Evolutionary conservation across 1,140 invertebrate species (phyloP), one percentile per base, ranked within the genome.

Genomic region (Drosophila pachea): DNA sequence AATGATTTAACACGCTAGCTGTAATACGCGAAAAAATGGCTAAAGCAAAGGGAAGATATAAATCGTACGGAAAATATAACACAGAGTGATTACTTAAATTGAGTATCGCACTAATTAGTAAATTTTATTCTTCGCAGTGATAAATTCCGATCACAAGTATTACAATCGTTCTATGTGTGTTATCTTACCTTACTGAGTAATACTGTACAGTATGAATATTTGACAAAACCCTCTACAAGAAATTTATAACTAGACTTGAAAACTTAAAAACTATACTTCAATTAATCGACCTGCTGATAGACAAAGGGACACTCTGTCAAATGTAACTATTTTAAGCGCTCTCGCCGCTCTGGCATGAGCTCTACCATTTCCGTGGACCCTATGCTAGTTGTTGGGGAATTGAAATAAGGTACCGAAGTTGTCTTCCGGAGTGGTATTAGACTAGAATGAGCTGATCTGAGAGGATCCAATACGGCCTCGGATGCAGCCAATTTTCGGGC

Each of bases 391-490:
- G 5, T 40, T 35, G 33, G 11, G 4, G n/a, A 29, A 31, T 32
- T 43, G 16, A 48, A 45, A 35, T 47, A 36, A 29, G 43, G 55
- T 1, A 48, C 43, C 14, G 55, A 59, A n/a, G 7, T 35, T 9
- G 55, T 33, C 31, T 48, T 59, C 12, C 53, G 62, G 0, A 65
- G 43, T 8, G 53, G 49, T 4, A 32, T 14, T 9, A 35, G 9
- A 7, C 48, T 43, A 6, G 48, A 50, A 7, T 11, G 4, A 11
- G 59, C 12, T n/a, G 29, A 32, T 8, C 5, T 33, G 2, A 7
- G 29, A 0, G 29, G 12, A 4, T 43, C 38, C 3, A 52, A 4
- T 1, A 22, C 5, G 3, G 47, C 7, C 7, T 62, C 49, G 7
- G 32, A 31, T 12, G 35, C 6, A 42, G 16, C 12, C n/a, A 55